Conservation (phyloP, 2,113 vertebrate species). For the Alexandromys fortis region DNA sequence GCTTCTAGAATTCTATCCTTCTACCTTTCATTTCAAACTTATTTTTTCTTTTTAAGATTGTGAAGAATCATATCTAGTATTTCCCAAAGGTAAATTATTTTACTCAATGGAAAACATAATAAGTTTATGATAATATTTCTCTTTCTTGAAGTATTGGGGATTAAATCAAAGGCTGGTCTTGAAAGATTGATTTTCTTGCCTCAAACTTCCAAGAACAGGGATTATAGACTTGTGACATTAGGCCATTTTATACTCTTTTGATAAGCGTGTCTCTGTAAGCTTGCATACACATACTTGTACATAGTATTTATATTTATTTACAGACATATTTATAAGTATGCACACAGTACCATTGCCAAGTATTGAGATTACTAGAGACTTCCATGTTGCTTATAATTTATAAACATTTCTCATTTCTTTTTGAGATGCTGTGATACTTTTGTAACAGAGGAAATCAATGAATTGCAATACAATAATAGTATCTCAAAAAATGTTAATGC, state of each 20-base stretch:
- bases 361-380: neutral
- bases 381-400: neutral
- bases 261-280: neutral
- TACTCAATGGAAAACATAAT: neutral
- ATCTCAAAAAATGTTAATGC: constrained; percentile 1
- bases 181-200: neutral
- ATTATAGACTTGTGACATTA: neutral
- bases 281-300: neutral
- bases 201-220: neutral
- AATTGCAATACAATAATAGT: neutral
- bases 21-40: neutral
- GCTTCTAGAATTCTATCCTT: neutral
- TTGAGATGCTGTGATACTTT: neutral
- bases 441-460: neutral
- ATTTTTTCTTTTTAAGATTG: neutral
- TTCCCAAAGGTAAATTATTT: neutral
- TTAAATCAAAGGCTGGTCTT: too few relatives aligned
- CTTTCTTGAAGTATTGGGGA: neutral
- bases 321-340: neutral
- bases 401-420: neutral
- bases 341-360: neutral
- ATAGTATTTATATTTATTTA: neutral
- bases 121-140: neutral
- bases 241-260: neutral
- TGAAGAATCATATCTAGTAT: neutral